A percentile compares a stretch with the other conserved stretches of the same genome.
phyloP scores from a whole-genome alignment of 2,888 invertebrate species.

The Dioctria linearis region DNA sequence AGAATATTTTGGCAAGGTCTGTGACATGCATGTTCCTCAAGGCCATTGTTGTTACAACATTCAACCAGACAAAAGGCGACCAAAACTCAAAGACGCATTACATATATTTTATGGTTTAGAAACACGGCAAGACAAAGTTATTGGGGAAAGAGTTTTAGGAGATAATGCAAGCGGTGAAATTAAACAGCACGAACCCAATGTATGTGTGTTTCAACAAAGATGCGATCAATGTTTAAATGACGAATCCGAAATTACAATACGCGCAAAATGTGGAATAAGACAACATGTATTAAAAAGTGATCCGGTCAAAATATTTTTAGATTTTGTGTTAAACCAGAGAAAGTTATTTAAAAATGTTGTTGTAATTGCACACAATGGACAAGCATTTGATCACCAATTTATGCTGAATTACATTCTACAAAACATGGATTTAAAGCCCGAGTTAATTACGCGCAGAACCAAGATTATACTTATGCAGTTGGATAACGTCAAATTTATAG shows the following conservation, averaged over 20 bases:
- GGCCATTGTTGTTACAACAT: no score
- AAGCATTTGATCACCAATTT: no score
- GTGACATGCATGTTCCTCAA: background rate
- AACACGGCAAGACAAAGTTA: conserved; percentile 25
- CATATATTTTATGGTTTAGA: conserved; percentile 39
- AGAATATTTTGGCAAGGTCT: conserved; percentile 7
- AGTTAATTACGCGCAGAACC: no score
- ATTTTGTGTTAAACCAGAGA: no score
- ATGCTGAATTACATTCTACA: no score
- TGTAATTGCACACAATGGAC: no score
- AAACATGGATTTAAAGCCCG: no score
- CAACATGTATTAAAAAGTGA: no score
- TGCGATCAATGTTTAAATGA: conserved; percentile 34
- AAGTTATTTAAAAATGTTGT: no score
- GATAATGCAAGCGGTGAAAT: background rate
- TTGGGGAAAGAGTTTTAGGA: background rate
- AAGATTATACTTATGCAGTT: no score
- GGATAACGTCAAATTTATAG: no score
- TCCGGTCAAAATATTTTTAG: no score
- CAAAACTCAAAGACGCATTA: conserved; percentile 4
- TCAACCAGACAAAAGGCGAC: conserved; percentile 17
- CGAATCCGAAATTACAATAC: background rate
- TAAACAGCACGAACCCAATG: conserved; percentile 43
- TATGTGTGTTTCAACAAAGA: conserved; percentile 46
- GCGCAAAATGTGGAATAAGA: conserved; percentile 24